Percentiles rank a stretch among this genome's conserved stretches.
phyloP scores from a whole-genome alignment of 53 echinoderm and acorn worm species.

The Apostichopus leukothele region DNA sequence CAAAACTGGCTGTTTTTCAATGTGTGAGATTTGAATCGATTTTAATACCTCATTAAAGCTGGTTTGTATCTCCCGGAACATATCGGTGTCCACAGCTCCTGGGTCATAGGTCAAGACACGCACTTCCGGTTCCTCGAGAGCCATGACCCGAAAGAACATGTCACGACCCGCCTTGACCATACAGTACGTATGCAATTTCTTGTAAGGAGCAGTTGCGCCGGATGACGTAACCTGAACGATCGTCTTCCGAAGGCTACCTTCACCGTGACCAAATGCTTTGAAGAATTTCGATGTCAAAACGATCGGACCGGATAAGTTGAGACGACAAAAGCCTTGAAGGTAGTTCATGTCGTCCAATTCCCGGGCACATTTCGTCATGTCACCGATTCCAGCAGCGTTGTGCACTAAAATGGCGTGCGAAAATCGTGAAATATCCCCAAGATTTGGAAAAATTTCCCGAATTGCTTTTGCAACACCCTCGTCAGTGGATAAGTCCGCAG shows the following conservation, averaged over 20 bases:
- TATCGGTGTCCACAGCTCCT: conserved; percentile 56
- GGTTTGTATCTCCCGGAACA: conserved; percentile 36
- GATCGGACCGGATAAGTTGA: conserved; percentile 49
- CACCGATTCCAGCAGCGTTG: conserved; percentile 60
- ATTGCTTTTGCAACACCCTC: not conserved
- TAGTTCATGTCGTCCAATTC: conserved; percentile 12
- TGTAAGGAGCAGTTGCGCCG: conserved; percentile 41
- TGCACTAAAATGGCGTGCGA: conserved; percentile 56
- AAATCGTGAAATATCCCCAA: conserved; percentile 8
- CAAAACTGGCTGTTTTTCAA: conserved; percentile 7
- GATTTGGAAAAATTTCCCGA: not conserved
- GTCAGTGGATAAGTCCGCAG: conserved; percentile 3
- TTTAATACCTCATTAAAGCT: conserved; percentile 43
- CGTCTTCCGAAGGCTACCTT: conserved; percentile 47
- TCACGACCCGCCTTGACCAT: conserved; percentile 67
- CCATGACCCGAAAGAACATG: conserved; percentile 63
- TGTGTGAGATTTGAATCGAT: not conserved
- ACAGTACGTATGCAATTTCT: conserved; percentile 58
- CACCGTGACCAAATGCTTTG: conserved; percentile 50
- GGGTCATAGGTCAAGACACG: conserved; percentile 64
- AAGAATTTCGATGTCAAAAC: conserved; percentile 54
- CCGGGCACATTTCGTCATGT: conserved; percentile 1
- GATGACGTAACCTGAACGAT: conserved; percentile 50
- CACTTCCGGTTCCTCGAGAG: conserved; percentile 65
- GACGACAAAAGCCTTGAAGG: not conserved